Conservation (phyloP, 2,888 invertebrate species). For the Ferdinandea cuprea region DNA sequence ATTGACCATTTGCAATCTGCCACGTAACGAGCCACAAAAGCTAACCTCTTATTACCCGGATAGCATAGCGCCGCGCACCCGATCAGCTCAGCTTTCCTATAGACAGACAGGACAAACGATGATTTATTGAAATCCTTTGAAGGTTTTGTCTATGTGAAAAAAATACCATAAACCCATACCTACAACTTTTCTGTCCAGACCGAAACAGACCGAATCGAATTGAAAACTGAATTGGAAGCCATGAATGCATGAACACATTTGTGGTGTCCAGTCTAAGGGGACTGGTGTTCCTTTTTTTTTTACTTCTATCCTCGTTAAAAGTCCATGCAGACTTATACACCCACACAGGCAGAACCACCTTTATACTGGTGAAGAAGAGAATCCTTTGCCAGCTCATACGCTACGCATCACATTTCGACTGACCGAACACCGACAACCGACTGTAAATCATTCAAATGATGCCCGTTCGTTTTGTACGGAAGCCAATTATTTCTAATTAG, state of each 20-base stretch:
- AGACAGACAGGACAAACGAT: slow-evolving; percentile 44
- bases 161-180: slow-evolving; percentile 10
- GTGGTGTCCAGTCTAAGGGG: slow-evolving; percentile 52
- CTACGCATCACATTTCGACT: slow-evolving; percentile 54
- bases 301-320: slow-evolving; percentile 1
- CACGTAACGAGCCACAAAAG: slow-evolving; percentile 69
- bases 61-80: slow-evolving; percentile 12
- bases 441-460: slow-evolving; percentile 71
- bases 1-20: slow-evolving; percentile 59
- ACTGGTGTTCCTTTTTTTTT: slow-evolving; percentile 11
- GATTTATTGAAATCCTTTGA: slow-evolving; percentile 72
- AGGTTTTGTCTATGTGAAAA: slow-evolving; percentile 33
- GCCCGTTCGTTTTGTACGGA: slow-evolving; percentile 35
- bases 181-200: slow-evolving; percentile 48
- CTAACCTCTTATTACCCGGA: slow-evolving; percentile 64
- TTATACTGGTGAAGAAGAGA: slow-evolving; percentile 8
- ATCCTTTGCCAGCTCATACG: slow-evolving; percentile 45
- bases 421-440: slow-evolving; percentile 62
- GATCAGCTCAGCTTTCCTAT: slow-evolving; percentile 31
- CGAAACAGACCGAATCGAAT: slow-evolving; percentile 43
- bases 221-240: slow-evolving; percentile 62
- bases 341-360: slow-evolving; percentile 13
- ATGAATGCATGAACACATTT: slow-evolving; percentile 68
- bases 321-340: not conserved
- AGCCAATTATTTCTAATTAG: slow-evolving; percentile 73